phyloP scores from a whole-genome alignment of 2,113 vertebrate genomes.

The Pollachius pollachius region DNA sequence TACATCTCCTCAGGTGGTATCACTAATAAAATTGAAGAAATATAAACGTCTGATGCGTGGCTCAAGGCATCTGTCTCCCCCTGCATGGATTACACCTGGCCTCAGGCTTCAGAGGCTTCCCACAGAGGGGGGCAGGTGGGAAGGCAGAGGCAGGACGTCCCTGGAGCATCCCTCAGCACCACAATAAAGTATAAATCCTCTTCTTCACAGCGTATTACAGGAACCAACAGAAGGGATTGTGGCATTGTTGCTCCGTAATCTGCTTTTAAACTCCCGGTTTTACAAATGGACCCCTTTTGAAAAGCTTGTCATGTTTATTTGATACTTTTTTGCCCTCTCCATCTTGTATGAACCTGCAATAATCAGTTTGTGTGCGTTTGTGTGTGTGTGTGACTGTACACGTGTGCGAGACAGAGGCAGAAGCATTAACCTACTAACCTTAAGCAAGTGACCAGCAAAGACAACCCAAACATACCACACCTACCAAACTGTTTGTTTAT shows the following conservation, averaged over 20 bases:
- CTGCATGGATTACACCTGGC: constrained; percentile 68
- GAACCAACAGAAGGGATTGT: constrained; percentile 73
- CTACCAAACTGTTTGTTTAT: too few species aligned
- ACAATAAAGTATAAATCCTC: constrained; percentile 75
- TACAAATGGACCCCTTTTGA: constrained; percentile 71
- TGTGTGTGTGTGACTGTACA: constrained; percentile 4
- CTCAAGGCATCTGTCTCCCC: constrained; percentile 50
- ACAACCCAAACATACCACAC: too few species aligned
- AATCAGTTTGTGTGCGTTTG: background rate
- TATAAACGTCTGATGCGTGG: constrained; percentile 47
- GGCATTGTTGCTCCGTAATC: constrained; percentile 76
- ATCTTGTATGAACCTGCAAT: constrained; percentile 62
- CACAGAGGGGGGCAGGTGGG: constrained; percentile 52
- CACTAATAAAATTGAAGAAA: constrained; percentile 48
- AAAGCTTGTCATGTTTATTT: constrained; percentile 46
- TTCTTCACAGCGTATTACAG: constrained; percentile 74
- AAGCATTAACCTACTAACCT: too few species aligned
- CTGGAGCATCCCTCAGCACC: constrained; percentile 58
- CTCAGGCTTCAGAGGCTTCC: constrained; percentile 57
- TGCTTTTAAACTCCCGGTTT: constrained; percentile 75
- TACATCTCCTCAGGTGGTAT: constrained; percentile 49
- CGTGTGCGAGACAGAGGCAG: background rate
- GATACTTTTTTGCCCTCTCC: constrained; percentile 35
- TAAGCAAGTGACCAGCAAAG: too few species aligned
- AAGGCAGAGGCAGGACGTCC: constrained; percentile 46